These are phyloP conservation scores for Leptinotarsa peninsularis DNA, from an alignment of 2,888 invertebrate species.

Conservation along the genomic window DNA sequence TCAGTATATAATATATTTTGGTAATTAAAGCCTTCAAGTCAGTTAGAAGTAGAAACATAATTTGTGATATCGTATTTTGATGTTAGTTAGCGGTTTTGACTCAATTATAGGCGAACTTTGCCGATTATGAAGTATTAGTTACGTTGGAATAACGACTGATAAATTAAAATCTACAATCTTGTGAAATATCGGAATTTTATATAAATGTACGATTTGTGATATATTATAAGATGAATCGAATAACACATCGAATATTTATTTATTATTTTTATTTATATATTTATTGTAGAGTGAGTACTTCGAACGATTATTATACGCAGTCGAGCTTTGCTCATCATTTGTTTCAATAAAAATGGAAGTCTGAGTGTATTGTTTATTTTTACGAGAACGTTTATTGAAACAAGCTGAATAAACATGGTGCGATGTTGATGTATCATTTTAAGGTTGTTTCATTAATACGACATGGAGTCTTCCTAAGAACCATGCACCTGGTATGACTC, in stretches of 20 bases:
- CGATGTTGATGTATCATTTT: neutral
- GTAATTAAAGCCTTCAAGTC: no score
- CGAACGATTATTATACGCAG: neutral
- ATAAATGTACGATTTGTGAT: no score
- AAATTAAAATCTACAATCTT: no score
- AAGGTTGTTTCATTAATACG: neutral
- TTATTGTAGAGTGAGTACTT: neutral
- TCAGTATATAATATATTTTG: no score
- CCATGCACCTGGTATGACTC: neutral
- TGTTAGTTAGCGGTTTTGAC: no score
- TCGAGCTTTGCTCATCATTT: neutral
- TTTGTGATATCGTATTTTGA: no score
- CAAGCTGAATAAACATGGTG: neutral
- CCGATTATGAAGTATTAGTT: no score
- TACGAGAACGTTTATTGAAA: neutral
- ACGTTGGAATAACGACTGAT: no score
- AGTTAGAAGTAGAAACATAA: no score
- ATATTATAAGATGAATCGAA: no score
- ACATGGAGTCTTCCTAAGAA: neutral
- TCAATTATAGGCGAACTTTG: no score
- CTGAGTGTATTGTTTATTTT: neutral
- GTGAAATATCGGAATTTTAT: no score
- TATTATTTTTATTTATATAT: neutral
- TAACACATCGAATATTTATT: neutral
- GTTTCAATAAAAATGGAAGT: neutral